Percentiles rank a stretch among this genome's conserved stretches.
These are phyloP conservation scores for Pygoscelis antarcticus DNA, from an alignment of 2,113 vertebrate genomes.

Conservation along the genomic window DNA sequence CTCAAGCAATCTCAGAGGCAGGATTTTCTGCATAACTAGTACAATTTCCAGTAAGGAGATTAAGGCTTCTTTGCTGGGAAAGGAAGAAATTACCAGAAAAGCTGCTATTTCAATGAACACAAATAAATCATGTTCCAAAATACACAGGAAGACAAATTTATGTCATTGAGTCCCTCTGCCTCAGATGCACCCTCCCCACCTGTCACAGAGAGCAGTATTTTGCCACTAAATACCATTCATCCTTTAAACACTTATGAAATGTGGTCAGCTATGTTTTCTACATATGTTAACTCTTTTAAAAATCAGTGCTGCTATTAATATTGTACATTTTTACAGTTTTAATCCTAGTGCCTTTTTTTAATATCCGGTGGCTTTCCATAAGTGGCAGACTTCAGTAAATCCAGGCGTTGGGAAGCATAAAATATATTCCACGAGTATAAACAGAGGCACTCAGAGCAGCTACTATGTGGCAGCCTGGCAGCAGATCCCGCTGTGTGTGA, in stretches of 20 bases:
- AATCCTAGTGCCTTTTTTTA: not conserved
- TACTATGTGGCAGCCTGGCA: not conserved
- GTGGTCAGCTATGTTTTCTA: not conserved
- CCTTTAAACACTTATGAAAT: not conserved
- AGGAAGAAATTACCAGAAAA: constrained; percentile 65
- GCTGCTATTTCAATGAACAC: constrained; percentile 40
- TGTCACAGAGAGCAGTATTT: not conserved
- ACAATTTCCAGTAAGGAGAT: constrained; percentile 74
- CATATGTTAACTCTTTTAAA: not conserved
- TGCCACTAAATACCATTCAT: not conserved
- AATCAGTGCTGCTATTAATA: not conserved
- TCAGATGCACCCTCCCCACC: not conserved
- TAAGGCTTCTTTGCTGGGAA: constrained; percentile 66
- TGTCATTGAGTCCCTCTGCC: constrained; percentile 27
- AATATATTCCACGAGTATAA: not conserved
- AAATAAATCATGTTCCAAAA: constrained; percentile 65
- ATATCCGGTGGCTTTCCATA: not conserved
- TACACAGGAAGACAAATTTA: constrained; percentile 26
- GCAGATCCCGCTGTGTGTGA: not conserved
- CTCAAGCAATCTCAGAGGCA: constrained; percentile 67
- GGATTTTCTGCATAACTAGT: constrained; percentile 76
- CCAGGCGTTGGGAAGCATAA: not conserved
- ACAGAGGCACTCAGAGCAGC: not conserved
- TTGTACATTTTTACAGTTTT: not conserved
- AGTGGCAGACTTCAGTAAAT: not conserved